Base-by-base conservation (phyloP, 2,113 vertebrate species). In the Elephantulus edwardii region DNA sequence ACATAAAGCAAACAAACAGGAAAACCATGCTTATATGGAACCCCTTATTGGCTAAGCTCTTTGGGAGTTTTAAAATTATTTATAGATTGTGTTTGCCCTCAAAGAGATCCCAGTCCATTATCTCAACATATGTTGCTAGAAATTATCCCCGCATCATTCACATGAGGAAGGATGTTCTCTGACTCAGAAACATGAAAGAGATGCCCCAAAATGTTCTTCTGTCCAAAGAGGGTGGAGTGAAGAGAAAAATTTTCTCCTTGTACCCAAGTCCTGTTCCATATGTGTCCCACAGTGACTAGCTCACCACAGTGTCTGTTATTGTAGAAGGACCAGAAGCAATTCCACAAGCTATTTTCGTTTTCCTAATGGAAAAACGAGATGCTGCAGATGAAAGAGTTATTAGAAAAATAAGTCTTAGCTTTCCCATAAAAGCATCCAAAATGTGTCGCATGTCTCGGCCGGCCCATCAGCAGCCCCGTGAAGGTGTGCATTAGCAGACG, bases 281-380 rank as follows among this genome's bases (percentile, higher is more conserved):
- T 88, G 86, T 44, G n/a, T 86, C 94, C 91, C 91, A 91, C 60
- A 96, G 90, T 72, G 33, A 88, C 86, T 28, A 58, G 86, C 83
- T 95, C 64, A 46, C 92, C 76, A 83, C 33, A 42, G 88, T 74
- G 48, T 58, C 94, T 94, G 90, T 93, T 94, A 94, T 62, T 94
- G 90, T 83, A 56, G 91, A 85, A 95, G 92, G 91, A 82, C 85
- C 89, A 89, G 95, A 95, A 95, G 90, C 90, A 95, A 95, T 93
- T 92, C 95, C 83, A 93, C 8, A 58, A 90, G 93, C 95, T 96
- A 96, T 96, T 96, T 96, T 93, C 88, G 96, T 92, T 94, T 93
- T 95, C 94, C 90, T 95, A 96, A 96, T 96, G 95, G 94, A 96
- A 96, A 95, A 95, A 89, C 91, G 95, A 94, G 95, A 95, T 93